A percentile compares a stretch with the other conserved stretches of the same genome.
phyloP scores from a whole-genome alignment of 1,140 invertebrate genomes.

The Monomorium pharaonis region DNA sequence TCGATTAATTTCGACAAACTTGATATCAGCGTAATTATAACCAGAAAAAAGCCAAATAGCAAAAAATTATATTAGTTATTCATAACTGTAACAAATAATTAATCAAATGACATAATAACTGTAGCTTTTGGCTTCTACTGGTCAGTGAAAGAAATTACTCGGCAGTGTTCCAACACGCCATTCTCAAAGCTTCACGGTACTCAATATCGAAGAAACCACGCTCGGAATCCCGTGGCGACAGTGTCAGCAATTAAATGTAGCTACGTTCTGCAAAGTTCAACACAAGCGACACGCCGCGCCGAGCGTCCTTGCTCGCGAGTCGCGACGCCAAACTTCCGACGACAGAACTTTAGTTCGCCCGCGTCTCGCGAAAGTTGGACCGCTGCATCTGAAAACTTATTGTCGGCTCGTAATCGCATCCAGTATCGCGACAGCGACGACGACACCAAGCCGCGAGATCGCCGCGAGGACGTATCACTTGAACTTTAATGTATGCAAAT shows the following conservation, averaged over 20 bases:
- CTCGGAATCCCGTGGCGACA: conserved; percentile 47
- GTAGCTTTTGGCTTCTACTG: neutral
- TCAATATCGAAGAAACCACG: conserved; percentile 32
- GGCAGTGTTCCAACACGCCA: neutral
- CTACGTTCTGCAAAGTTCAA: conserved; percentile 46
- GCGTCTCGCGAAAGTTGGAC: conserved; percentile 60
- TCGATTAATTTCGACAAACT: neutral
- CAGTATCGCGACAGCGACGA: conserved; percentile 50
- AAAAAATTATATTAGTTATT: neutral
- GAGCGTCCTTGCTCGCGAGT: conserved; percentile 38
- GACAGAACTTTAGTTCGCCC: conserved; percentile 30
- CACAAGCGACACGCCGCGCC: conserved; percentile 33
- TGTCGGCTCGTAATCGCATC: conserved; percentile 61
- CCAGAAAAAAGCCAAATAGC: neutral
- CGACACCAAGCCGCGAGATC: conserved; percentile 36
- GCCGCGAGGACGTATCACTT: conserved; percentile 16
- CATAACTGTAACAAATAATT: neutral
- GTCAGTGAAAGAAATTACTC: neutral
- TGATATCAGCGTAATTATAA: neutral
- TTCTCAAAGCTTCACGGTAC: conserved; percentile 1
- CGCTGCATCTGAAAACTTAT: conserved; percentile 69
- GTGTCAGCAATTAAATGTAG: conserved; percentile 60
- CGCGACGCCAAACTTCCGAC: conserved; percentile 54
- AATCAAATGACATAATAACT: neutral
- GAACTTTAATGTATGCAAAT: conserved; percentile 32